Conservation (phyloP, 2,797 vertebrate genomes). For the Babyrousa celebensis region DNA sequence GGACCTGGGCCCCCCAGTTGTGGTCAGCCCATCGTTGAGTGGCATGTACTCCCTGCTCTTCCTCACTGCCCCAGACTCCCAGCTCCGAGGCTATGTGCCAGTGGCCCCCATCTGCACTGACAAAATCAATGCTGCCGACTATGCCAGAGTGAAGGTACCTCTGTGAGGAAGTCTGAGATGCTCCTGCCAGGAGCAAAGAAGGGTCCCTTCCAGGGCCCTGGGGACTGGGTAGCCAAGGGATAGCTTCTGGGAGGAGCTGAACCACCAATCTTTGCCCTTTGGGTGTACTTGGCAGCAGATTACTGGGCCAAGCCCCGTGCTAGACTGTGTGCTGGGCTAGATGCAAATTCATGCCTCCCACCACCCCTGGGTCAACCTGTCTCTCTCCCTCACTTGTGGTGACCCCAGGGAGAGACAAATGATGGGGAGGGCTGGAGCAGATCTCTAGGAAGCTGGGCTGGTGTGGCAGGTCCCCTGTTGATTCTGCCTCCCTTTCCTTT, state of each 20-base stretch:
- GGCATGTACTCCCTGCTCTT: constrained; percentile 99
- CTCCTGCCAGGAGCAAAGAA: not conserved
- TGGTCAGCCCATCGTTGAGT: constrained; percentile 98
- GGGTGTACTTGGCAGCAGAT: not conserved
- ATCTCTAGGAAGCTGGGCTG: not conserved
- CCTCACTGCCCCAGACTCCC: constrained; percentile 93
- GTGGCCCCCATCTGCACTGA: constrained; percentile 98
- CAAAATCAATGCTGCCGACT: constrained; percentile 94
- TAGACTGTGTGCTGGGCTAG: not conserved
- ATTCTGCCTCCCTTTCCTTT: not conserved
- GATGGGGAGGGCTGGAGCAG: not conserved
- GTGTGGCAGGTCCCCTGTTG: not conserved
- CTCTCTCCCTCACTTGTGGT: not conserved
- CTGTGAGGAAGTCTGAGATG: not conserved
- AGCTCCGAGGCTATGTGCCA: constrained; percentile 95
- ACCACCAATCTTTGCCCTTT: not conserved
- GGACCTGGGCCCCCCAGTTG: constrained; percentile 92
- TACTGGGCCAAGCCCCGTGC: not conserved
- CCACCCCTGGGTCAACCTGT: not conserved
- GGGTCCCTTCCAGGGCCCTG: not conserved
- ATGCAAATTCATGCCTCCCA: not conserved
- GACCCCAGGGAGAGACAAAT: constrained; percentile 16
- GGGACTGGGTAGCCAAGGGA: not conserved
- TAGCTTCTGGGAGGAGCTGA: constrained; percentile 14
- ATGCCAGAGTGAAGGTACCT: constrained; percentile 93